These are phyloP conservation scores for Mico argentatus DNA, from an alignment of 2,797 vertebrate species.

Conservation along the genomic window DNA sequence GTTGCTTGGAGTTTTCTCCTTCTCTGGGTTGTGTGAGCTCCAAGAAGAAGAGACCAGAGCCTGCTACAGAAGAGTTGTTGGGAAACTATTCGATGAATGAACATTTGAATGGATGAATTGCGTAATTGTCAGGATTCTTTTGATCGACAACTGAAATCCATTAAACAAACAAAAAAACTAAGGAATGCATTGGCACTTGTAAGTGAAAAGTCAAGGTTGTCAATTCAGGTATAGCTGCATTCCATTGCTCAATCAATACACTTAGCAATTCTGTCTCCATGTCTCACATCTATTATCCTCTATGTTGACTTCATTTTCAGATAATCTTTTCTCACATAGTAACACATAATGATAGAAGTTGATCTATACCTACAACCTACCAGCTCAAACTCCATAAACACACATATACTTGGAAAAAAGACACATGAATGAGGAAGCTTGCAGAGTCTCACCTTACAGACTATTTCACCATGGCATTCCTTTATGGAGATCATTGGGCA, in stretches of 20 bases:
- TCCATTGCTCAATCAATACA: background rate
- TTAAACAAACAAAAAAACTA: background rate
- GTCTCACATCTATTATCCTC: background rate
- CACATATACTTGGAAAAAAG: background rate
- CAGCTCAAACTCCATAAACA: no score
- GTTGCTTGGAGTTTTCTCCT: background rate
- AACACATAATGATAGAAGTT: background rate
- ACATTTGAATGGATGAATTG: background rate
- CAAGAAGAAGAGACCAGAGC: background rate
- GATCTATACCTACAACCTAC: background rate
- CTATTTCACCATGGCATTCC: accelerated
- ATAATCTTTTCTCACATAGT: background rate
- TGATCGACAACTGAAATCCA: background rate
- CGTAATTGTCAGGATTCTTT: background rate
- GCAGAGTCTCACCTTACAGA: accelerated
- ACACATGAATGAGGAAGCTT: background rate
- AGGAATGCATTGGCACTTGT: background rate
- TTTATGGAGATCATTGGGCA: no score
- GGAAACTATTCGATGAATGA: background rate
- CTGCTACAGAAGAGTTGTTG: background rate
- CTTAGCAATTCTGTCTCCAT: no score
- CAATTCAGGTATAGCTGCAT: background rate
- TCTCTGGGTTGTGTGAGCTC: background rate
- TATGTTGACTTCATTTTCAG: background rate
- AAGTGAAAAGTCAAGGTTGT: background rate